Base-by-base conservation (phyloP, 2,888 invertebrate species). In the Exocentrus adspersus region DNA sequence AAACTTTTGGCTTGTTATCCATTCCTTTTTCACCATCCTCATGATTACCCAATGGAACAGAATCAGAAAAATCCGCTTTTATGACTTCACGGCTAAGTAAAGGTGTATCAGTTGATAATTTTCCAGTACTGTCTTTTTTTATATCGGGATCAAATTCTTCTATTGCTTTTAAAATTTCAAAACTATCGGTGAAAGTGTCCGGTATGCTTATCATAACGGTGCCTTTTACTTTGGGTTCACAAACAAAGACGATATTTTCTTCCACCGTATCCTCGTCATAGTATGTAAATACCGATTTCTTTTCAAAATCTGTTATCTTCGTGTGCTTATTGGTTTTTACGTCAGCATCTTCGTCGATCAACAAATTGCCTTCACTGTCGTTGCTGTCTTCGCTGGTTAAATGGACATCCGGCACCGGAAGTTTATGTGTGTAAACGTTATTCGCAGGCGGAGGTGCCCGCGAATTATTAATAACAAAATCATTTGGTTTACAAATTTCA, bases 331-430 rank as follows among this genome's bases (percentile, higher is more conserved):
- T 54, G 5, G 0, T 42, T 32, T 43, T 65, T 1, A 17, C 21
- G 16, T 62, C 59, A 20, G 45, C 37, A 42, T 54, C 50, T 46
- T 67, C 64, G 43, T 67, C 69, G 42, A 71, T 71, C 37, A 61
- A 60, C 37, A 69, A 52, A 43, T 54, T 50, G 12, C 63, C 63
- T 60, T 66, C 69, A 54, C 72, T 72, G 32, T 72, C 72, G 19
- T 69, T 72, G 45, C 72, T 70, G n/a, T 72, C 70, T 48, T 69
- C 67, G 43, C 63, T 69, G 43, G 62, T 62, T 2, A 64, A 28
- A 42, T 6, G 21, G 12, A 28, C n/a, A 3, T 54, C 54, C 7
- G 43, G 14, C 16, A 54, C 54, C 7, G 43, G 14, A 28, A 54
- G 43, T 43, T 54, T 43, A 20, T 54, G 54, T 6, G 43, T 54